phyloP scores from a whole-genome alignment of 2,113 vertebrate species.

The Dicaeum eximium region DNA sequence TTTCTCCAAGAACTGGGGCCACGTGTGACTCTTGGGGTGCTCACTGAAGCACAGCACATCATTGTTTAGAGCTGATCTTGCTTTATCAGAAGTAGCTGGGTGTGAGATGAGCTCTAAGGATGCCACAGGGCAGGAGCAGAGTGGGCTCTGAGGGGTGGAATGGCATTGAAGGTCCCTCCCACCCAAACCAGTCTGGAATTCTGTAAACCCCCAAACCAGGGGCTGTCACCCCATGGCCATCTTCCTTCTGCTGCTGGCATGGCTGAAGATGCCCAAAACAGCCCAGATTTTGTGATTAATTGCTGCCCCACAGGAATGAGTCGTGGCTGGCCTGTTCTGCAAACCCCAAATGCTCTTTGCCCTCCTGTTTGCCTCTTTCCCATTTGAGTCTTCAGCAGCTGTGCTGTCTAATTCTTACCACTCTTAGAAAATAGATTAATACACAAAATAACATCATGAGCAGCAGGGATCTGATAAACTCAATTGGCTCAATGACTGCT shows the following conservation, averaged over 20 bases:
- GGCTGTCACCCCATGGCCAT: background rate
- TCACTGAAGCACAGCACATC: background rate
- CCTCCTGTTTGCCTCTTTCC: background rate
- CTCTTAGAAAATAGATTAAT: slow-evolving; percentile 5
- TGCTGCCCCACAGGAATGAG: background rate
- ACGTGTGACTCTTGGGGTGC: background rate
- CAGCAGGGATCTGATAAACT: slow-evolving; percentile 32
- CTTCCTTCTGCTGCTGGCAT: background rate
- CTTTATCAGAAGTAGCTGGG: background rate
- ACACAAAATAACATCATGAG: background rate
- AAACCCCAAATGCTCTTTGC: background rate
- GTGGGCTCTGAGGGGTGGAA: background rate
- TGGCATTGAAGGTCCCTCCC: background rate
- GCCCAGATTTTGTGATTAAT: background rate
- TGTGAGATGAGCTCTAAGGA: background rate
- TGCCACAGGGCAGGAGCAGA: background rate
- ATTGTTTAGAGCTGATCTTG: background rate
- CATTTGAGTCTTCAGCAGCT: background rate
- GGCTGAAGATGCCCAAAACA: background rate
- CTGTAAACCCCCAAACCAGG: background rate
- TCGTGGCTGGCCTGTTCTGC: background rate
- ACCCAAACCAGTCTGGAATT: background rate
- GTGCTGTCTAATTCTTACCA: background rate
- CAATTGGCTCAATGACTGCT: slow-evolving; percentile 10
- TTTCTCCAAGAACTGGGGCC: background rate